Evolutionary conservation across 2,113 vertebrate genomes (phyloP), one percentile per base, ranked within the genome.

Genomic region (Strix aluco): DNA sequence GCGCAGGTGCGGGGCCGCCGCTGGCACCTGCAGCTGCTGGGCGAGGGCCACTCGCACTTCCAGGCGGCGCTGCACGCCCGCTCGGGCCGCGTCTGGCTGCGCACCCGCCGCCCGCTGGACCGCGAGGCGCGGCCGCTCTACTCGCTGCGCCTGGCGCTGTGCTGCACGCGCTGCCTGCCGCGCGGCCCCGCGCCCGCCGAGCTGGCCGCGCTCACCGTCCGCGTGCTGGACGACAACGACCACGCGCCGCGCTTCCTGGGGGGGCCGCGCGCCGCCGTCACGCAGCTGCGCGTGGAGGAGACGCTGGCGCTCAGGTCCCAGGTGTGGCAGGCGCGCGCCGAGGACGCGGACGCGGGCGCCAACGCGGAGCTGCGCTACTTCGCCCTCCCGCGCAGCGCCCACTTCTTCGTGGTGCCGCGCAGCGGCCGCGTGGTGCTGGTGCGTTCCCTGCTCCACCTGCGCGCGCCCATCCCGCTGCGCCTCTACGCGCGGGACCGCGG

Each of bases 151-250:
- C 95, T 99, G 65, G 98, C 97, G 12, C 65, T 98, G 58, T 98
- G 98, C 87, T 99, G 98, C 95, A 96, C 94, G 47, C 97, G 90
- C 81, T 98, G 98, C 95, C 78, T 58, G 38, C 90, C 90, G 38
- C 80, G 67, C 15, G 96, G 83, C 38, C 81, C 94, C 29, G 91
- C 97, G 13, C 54, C 83, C 18, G 92, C 96, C 13, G 97, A 98
- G 85, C 97, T 99, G 78, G 99, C 98, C 46, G 95, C 98, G 22
- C 81, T 99, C 67, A 98, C 97, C 80, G 98, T 99, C 85, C 98
- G 98, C 94, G 98, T 99, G 46, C 95, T 99, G 97, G 99, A 99
- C 96, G 98, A 98, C 65, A 99, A 99, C 96, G 99, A 99, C 98
- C 98, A 99, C 97, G 97, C 98, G 74, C 99, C 99, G 47, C 96